A percentile compares a stretch with the other conserved stretches of the same genome.
These are phyloP conservation scores for Huso huso DNA, from an alignment of 2,797 vertebrate genomes.

Conservation along the genomic window DNA sequence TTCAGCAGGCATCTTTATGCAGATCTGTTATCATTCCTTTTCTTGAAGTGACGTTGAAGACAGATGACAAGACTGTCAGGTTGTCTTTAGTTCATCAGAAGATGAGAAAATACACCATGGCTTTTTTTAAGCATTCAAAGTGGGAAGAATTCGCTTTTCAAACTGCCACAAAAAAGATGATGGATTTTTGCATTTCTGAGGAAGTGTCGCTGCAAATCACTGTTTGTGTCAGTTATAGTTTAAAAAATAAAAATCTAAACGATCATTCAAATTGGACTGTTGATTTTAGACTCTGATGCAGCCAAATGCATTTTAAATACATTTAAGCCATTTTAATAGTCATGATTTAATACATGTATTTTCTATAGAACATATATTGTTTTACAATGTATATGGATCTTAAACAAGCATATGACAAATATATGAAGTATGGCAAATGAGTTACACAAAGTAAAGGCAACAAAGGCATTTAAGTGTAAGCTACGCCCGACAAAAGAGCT, in stretches of 20 bases:
- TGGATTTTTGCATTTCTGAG: constrained; percentile 28
- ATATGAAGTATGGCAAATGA: no score
- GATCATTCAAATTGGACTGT: constrained; percentile 9
- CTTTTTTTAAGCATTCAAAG: constrained; percentile 36
- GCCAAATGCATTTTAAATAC: background rate
- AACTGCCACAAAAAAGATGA: constrained; percentile 10
- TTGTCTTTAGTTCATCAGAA: constrained; percentile 53
- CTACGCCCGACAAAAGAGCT: no score
- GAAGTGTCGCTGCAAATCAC: constrained; percentile 22
- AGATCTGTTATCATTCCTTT: constrained; percentile 47
- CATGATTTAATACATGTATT: no score
- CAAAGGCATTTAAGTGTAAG: no score
- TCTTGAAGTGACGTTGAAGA: constrained; percentile 52
- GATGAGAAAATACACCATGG: constrained; percentile 28
- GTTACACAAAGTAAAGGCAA: no score
- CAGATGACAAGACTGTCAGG: constrained; percentile 52
- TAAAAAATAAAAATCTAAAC: constrained; percentile 14
- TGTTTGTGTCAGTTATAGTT: constrained; percentile 16
- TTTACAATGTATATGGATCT: no score
- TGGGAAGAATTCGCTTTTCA: constrained; percentile 21
- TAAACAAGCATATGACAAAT: no score
- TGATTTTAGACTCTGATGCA: constrained; percentile 7
- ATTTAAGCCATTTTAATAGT: background rate
- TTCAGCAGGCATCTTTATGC: constrained; percentile 49
- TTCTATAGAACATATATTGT: no score